Evolutionary conservation across 2,797 vertebrate genomes (phyloP).

Genomic region (Cynodonichthys magdalenae): DNA sequence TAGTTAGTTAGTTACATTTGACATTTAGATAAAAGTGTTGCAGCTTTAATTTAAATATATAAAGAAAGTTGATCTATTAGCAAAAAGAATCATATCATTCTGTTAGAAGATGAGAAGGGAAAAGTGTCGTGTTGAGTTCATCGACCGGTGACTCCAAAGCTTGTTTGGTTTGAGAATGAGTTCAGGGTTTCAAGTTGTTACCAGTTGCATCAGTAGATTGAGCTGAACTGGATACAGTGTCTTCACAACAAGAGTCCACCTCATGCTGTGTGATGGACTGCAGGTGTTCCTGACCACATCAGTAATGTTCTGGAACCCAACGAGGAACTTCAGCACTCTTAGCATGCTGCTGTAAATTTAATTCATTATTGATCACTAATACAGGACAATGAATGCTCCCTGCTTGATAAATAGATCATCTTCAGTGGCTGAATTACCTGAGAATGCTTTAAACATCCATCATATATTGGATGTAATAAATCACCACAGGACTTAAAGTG

Average conservation of each 20-base stretch:
- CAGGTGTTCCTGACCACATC: constrained; percentile 12
- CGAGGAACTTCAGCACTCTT: constrained; percentile 37
- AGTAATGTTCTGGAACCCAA: constrained; percentile 34
- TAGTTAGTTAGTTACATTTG: constrained; percentile 9
- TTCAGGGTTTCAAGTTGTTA: no score
- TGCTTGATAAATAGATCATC: constrained; percentile 40
- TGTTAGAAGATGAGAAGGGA: no score
- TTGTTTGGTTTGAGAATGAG: no score
- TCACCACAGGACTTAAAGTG: constrained; percentile 29
- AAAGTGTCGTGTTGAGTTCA: no score
- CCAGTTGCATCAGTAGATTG: no score
- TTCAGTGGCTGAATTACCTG: constrained; percentile 41
- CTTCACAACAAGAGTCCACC: constrained; percentile 4
- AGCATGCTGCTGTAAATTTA: constrained; percentile 38
- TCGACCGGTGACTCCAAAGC: no score
- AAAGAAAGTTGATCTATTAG: neutral
- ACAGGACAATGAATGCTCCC: constrained; percentile 37
- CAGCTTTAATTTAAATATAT: constrained; percentile 8
- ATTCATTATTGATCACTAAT: constrained; percentile 61
- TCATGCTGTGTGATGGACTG: constrained; percentile 44
- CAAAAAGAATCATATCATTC: neutral
- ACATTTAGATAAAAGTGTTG: constrained; percentile 7
- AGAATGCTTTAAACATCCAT: constrained; percentile 50
- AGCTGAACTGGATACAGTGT: neutral
- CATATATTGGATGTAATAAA: constrained; percentile 42